These are phyloP conservation scores for Callinectes sapidus DNA, from an alignment of 2,888 invertebrate genomes.

Conservation along the genomic window DNA sequence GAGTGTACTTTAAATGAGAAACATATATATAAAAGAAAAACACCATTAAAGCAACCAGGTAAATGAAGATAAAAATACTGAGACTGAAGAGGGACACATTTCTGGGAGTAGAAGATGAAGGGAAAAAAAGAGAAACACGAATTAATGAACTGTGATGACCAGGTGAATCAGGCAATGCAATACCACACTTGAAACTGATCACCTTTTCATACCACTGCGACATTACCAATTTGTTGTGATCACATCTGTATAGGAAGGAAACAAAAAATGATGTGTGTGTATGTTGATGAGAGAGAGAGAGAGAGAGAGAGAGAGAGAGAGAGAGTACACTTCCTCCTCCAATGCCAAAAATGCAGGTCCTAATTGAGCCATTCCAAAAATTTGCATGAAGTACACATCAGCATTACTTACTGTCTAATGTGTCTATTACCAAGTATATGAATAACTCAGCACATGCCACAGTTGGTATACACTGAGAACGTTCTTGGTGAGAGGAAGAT, in stretches of 20 bases:
- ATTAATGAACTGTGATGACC: background rate
- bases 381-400: too few species aligned
- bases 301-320: constrained; percentile 1
- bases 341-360: too few species aligned
- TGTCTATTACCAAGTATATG: too few species aligned
- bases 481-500: too few species aligned
- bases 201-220: background rate
- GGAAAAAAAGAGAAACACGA: background rate
- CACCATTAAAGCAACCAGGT: background rate
- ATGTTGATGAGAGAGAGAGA: background rate
- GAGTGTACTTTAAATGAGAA: background rate
- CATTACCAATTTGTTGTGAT: background rate
- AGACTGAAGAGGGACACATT: background rate
- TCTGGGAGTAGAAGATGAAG: background rate
- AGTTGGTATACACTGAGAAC: too few species aligned
- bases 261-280: too few species aligned
- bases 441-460: too few species aligned
- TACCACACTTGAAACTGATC: background rate
- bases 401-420: too few species aligned
- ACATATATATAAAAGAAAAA: background rate
- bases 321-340: background rate
- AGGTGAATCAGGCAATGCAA: background rate
- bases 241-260: background rate
- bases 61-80: background rate
- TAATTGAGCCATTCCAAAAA: too few species aligned